Evolutionary conservation across 2,797 vertebrate species (phyloP).

Genomic region (Melanotaenia maccullochi): DNA sequence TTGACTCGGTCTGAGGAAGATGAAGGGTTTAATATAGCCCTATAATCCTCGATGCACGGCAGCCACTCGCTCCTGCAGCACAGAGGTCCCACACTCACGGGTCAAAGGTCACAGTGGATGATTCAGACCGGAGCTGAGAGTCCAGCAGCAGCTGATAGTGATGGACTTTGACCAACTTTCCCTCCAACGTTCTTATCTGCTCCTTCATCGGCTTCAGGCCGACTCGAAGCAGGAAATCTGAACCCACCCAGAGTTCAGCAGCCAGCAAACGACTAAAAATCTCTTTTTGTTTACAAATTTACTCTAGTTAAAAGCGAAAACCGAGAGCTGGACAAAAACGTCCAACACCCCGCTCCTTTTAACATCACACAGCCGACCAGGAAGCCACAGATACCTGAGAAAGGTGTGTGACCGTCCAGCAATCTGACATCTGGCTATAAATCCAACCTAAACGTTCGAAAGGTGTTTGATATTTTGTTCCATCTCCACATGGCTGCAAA

Average conservation of each 20-base stretch:
- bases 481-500: too few species aligned
- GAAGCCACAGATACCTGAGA: not conserved
- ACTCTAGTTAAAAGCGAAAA: not conserved
- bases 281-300: not conserved
- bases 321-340: not conserved
- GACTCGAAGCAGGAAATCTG: conserved; percentile 12
- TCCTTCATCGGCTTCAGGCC: not conserved
- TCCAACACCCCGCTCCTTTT: not conserved
- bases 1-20: conserved; percentile 52
- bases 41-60: conserved; percentile 48
- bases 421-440: not conserved
- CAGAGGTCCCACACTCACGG: not conserved
- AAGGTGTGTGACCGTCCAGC: not conserved
- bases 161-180: conserved; percentile 2
- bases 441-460: not conserved
- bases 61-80: conserved; percentile 5
- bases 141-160: not conserved
- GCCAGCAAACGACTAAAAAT: not conserved
- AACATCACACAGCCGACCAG: conserved; percentile 2
- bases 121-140: not conserved
- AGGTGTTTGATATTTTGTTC: too few species aligned
- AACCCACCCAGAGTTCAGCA: not conserved
- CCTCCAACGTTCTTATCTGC: not conserved
- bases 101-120: conserved; percentile 32
- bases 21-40: conserved; percentile 60